A percentile compares a stretch with the other conserved stretches of the same genome.
Evolutionary conservation across 2,113 vertebrate species (phyloP).

Genomic region (Puma concolor): DNA sequence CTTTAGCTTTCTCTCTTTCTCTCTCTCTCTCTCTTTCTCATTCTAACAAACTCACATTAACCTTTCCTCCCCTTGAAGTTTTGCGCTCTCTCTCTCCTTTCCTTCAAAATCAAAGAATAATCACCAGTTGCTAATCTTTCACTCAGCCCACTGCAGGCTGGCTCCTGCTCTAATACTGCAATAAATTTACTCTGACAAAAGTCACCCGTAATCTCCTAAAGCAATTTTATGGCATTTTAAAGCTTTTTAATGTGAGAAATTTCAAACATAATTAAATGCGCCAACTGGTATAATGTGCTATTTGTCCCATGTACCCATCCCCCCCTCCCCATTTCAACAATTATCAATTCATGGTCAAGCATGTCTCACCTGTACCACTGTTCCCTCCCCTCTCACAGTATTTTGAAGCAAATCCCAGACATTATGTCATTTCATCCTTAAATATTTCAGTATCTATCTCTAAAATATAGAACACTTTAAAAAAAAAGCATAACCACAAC

Average conservation of each 20-base stretch:
- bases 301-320: neutral
- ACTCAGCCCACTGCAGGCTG: neutral
- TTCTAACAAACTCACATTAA: neutral
- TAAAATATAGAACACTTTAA: neutral
- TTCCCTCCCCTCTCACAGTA: neutral
- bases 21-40: neutral
- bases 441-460: neutral
- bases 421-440: conserved; percentile 3
- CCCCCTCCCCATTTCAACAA: neutral
- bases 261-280: conserved; percentile 6
- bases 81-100: neutral
- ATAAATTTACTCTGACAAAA: neutral
- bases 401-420: neutral
- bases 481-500: neutral
- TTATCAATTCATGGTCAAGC: neutral
- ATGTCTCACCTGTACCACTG: neutral
- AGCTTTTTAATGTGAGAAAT: neutral
- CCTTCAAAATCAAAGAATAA: neutral
- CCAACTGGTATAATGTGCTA: neutral
- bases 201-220: neutral
- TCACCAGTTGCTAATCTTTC: neutral
- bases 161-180: neutral
- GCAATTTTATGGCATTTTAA: neutral
- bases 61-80: neutral
- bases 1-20: neutral